Conservation (phyloP, 2,113 vertebrate genomes). For the Dermatemys mawii region DNA sequence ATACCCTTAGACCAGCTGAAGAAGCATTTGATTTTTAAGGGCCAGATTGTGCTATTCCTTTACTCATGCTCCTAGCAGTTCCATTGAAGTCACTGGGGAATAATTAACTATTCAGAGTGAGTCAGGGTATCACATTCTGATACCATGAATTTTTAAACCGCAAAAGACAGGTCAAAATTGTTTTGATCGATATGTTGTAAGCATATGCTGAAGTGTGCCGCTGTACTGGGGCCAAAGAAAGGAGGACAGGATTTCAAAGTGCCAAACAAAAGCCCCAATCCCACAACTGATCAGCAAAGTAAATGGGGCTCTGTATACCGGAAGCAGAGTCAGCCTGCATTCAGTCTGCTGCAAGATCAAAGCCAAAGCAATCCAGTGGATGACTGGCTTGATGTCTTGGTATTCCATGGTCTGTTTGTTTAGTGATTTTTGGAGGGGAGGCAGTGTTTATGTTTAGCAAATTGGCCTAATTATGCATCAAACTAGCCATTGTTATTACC, state of each 20-base stretch:
- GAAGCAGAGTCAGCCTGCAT: neutral
- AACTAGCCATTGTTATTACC: neutral
- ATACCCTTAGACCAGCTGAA: too few species aligned
- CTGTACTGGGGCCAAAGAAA: neutral
- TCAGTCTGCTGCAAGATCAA: neutral
- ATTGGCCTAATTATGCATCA: neutral
- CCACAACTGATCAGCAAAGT: neutral
- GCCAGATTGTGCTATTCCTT: neutral
- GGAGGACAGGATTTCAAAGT: neutral
- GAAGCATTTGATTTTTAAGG: accelerated
- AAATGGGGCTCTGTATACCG: neutral
- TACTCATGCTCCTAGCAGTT: neutral
- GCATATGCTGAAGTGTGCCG: neutral
- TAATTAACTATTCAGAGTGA: constrained; percentile 2
- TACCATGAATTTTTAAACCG: neutral
- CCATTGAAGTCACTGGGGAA: accelerated
- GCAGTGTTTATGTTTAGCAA: neutral
- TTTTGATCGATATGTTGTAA: neutral
- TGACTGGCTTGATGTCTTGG: neutral
- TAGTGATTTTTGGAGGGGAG: neutral
- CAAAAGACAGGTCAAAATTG: neutral
- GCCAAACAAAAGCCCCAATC: neutral
- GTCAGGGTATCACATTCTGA: neutral
- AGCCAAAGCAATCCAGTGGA: neutral
- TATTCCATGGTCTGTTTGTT: neutral